Conservation (phyloP, 2,888 invertebrate species). For the Lasioglossum leucozonium region DNA sequence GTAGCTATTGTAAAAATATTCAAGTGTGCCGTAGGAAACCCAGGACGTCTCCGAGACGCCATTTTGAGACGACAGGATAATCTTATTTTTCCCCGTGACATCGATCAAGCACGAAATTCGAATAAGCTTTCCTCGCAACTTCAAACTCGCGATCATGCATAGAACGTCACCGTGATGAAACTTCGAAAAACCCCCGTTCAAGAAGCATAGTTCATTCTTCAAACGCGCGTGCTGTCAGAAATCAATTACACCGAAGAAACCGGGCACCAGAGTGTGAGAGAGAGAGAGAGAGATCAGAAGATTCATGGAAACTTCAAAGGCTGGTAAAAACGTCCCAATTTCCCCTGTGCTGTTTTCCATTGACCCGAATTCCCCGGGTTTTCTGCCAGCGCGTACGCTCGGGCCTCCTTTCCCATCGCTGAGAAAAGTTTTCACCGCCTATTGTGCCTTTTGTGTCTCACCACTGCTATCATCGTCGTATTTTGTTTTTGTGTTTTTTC, state of each 20-base stretch:
- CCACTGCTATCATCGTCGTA: conserved; percentile 51
- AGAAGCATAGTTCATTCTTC: background rate
- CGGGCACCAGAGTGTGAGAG: background rate
- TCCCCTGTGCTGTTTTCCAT: conserved; percentile 53
- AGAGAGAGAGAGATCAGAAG: conserved; percentile 18
- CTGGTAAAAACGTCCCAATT: conserved; percentile 50
- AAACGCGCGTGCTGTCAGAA: background rate
- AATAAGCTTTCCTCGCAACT: background rate
- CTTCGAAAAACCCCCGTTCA: background rate
- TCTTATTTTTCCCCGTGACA: background rate
- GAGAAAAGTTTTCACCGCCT: conserved; percentile 66
- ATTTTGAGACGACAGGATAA: background rate
- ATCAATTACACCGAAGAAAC: conserved; percentile 27
- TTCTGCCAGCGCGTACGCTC: conserved; percentile 39
- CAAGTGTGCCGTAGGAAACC: background rate
- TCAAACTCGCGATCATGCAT: background rate
- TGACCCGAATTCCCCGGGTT: conserved; percentile 66
- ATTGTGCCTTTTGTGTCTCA: conserved; percentile 64
- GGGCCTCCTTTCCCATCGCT: conserved; percentile 34
- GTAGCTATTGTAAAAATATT: no score
- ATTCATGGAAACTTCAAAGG: conserved; percentile 54
- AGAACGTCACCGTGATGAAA: background rate
- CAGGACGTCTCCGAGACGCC: background rate
- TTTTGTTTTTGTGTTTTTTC: conserved; percentile 36
- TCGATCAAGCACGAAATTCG: background rate